Evolutionary conservation across 2,113 vertebrate genomes (phyloP).

Genomic region (Heterochromis multidens): DNA sequence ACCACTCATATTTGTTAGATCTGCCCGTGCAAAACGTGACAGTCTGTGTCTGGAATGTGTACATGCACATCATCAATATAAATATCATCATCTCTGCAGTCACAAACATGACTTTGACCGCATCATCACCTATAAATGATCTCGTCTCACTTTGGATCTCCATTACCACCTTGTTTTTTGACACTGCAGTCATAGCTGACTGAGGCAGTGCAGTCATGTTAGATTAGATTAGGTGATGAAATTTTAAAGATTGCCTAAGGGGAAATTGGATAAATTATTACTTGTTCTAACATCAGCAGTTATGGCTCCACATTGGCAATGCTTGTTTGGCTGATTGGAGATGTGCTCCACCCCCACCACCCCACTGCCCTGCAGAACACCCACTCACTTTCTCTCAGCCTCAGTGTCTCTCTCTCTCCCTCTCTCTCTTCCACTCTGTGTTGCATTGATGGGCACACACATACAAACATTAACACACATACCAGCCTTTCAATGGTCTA

Average conservation of each 20-base stretch:
- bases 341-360: slow-evolving; percentile 38
- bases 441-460: slow-evolving; percentile 12
- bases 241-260: slow-evolving; percentile 51
- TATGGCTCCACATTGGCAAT: slow-evolving; percentile 41
- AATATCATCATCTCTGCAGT: neutral
- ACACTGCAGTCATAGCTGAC: slow-evolving; percentile 25
- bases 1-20: slow-evolving; percentile 73
- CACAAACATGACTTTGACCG: slow-evolving; percentile 1
- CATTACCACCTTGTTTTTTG: slow-evolving; percentile 37
- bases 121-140: slow-evolving; percentile 29
- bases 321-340: slow-evolving; percentile 52
- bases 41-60: slow-evolving; percentile 79
- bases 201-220: slow-evolving; percentile 33
- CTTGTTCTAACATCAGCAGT: slow-evolving; percentile 56
- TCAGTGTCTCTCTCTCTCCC: neutral
- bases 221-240: slow-evolving; percentile 60
- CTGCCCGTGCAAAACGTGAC: slow-evolving; percentile 80
- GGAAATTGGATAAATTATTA: slow-evolving; percentile 43
- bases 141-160: slow-evolving; percentile 4
- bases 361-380: slow-evolving; percentile 52
- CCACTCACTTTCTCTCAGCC: slow-evolving; percentile 30
- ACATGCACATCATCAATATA: slow-evolving; percentile 49
- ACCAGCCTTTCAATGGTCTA: slow-evolving; percentile 49
- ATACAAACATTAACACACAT: slow-evolving; percentile 5
- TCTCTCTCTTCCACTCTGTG: neutral